Base-by-base conservation (phyloP, 1,140 invertebrate genomes). In the Zaprionus lachaisei region DNA sequence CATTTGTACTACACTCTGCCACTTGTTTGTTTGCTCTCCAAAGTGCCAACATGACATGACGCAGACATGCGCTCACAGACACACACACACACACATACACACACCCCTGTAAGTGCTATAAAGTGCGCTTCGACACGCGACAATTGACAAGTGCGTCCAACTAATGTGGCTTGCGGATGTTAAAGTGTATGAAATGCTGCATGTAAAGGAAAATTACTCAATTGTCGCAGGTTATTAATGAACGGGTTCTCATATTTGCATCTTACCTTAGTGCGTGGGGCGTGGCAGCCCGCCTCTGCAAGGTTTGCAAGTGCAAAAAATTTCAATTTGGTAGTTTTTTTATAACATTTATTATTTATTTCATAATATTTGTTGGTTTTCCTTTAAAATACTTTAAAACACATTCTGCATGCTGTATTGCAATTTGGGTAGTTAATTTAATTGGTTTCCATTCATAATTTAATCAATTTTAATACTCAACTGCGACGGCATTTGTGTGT, bases 11-110 rank as follows among this genome's bases (percentile, higher is more conserved):
- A 62, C 72, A 55, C 57, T 74, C 51, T 83, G 80, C 63, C 80
- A 89, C 69, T 75, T 84, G 81, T 80, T 84, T 81, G 85, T 75
- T 87, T 86, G 66, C 67, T 79, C 56, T 83, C 70, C 63, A 89
- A 89, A 81, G 80, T 75, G 82, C 34, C 81, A 81, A 78, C 77
- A 75, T 69, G 72, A 81, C 79, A 85, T 37, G 61, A 44, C 58
- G 60, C 64, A 63, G 17, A 57, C 44, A 28, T 28, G 28, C 6
- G 28, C 28, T 6, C 28, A 41, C 55, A 22, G 12, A 67, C 24
- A 57, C 55, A 66, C 64, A 17, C 20, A 17, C 20, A 17, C 56
- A n/a, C n/a, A 67, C 24, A 57, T 38, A 66, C 64, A 17, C 20
- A 17, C 20, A 17, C 56, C n/a, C n/a, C n/a, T 22, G 9, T 20